phyloP scores from a whole-genome alignment of 1,140 invertebrate genomes.

The Ceratosolen solmsi region DNA sequence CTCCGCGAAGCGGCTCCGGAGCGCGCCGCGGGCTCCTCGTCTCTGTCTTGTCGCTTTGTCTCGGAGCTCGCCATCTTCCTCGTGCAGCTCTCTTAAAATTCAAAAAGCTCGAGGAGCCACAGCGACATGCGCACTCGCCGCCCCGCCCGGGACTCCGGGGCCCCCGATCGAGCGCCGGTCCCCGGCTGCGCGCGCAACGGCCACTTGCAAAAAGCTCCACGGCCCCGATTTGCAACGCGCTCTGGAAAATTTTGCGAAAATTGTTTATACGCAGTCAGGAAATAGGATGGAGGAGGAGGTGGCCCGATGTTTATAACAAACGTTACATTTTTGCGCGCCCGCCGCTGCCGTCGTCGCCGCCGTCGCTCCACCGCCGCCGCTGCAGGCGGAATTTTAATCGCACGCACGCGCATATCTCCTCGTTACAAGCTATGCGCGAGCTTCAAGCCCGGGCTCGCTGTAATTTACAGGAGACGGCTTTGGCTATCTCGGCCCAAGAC shows the following conservation, averaged over 20 bases:
- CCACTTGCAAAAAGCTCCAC: slow-evolving; percentile 5
- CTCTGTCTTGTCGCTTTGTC: slow-evolving; percentile 44
- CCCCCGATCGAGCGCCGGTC: no score
- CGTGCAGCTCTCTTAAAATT: background rate
- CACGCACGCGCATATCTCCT: slow-evolving; percentile 17
- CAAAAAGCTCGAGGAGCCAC: slow-evolving; percentile 17
- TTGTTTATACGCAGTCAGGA: slow-evolving; percentile 52
- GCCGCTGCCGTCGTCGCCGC: background rate
- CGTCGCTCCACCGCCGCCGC: background rate
- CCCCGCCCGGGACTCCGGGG: background rate
- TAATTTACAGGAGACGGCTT: slow-evolving; percentile 12
- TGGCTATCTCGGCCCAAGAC: background rate
- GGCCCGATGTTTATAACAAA: slow-evolving; percentile 49
- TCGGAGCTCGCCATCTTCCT: background rate
- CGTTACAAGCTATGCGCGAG: slow-evolving; percentile 2
- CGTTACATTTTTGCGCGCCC: slow-evolving; percentile 44
- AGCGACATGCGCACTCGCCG: slow-evolving; percentile 13
- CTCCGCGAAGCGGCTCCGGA: slow-evolving; percentile 38
- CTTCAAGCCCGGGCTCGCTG: background rate
- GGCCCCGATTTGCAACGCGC: background rate
- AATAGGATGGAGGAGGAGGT: slow-evolving; percentile 49
- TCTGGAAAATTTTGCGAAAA: slow-evolving; percentile 41
- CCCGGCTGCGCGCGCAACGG: background rate
- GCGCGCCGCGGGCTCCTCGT: slow-evolving; percentile 58
- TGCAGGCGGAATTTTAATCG: slow-evolving; percentile 40